Percentiles rank a stretch among this genome's conserved stretches.
Evolutionary conservation across 2,888 invertebrate genomes (phyloP).

Genomic region (Leucophora obtusa): DNA sequence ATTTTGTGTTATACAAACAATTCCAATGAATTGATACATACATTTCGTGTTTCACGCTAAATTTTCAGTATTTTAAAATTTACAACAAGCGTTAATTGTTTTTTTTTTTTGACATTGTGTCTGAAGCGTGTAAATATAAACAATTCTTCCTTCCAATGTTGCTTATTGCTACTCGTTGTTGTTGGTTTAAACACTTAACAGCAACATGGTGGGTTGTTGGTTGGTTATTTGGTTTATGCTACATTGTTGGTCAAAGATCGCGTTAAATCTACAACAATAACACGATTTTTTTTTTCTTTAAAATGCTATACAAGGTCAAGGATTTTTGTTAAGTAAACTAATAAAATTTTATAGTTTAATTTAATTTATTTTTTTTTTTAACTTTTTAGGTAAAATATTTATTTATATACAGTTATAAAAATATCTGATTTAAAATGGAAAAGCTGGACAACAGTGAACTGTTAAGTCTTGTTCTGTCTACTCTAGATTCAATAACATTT

Average conservation of each 20-base stretch:
- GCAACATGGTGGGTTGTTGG: background rate
- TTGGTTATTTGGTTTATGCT: background rate
- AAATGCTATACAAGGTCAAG: constrained; percentile 24
- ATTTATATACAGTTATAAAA: too few species aligned
- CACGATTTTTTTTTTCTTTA: constrained; percentile 4
- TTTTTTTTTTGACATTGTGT: constrained; percentile 10
- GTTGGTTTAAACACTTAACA: constrained; percentile 8
- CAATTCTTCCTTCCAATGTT: background rate
- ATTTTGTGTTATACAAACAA: background rate
- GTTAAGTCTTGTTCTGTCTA: too few species aligned
- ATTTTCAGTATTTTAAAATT: constrained; percentile 8
- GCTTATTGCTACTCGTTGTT: constrained; percentile 3
- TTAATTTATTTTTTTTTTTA: background rate
- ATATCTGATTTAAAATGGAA: too few species aligned
- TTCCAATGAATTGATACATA: constrained; percentile 1
- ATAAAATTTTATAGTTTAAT: background rate
- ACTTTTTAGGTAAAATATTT: background rate
- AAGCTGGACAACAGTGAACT: too few species aligned
- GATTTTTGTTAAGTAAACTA: constrained; percentile 21
- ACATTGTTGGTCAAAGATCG: constrained; percentile 12
- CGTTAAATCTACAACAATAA: constrained; percentile 3
- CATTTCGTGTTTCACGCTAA: constrained; percentile 1
- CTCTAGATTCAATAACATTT: too few species aligned
- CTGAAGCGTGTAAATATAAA: constrained; percentile 2
- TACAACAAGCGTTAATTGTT: constrained; percentile 27